A percentile compares a stretch with the other conserved stretches of the same genome.
Conservation (phyloP, 2,797 vertebrate species). For the Petrocephalus schoutedeni region DNA sequence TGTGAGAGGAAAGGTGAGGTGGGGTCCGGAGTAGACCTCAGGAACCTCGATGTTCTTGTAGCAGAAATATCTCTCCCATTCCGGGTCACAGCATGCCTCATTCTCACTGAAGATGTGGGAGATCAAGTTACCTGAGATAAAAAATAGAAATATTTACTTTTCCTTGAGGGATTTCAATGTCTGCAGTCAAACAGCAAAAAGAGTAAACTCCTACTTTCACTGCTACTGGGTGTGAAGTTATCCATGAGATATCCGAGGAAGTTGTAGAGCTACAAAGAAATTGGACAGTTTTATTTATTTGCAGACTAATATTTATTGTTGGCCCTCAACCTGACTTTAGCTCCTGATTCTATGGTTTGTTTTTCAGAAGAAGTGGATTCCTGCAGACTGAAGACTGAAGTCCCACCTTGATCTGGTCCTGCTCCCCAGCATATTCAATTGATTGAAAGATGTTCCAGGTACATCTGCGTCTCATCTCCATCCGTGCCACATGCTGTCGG, state of each 20-base stretch:
- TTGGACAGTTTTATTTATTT: slow-evolving; percentile 2
- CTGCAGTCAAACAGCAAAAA: background rate
- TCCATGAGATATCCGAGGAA: slow-evolving; percentile 87
- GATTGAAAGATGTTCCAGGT: slow-evolving; percentile 95
- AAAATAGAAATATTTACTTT: slow-evolving; percentile 17
- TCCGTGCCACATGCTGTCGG: slow-evolving; percentile 73
- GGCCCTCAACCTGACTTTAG: background rate
- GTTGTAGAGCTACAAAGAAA: slow-evolving; percentile 72
- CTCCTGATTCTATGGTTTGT: background rate
- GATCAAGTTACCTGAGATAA: slow-evolving; percentile 72
- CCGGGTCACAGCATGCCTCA: slow-evolving; percentile 57
- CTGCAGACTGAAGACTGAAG: background rate
- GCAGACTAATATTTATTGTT: background rate
- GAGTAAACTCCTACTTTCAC: slow-evolving; percentile 68
- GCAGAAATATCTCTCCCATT: slow-evolving; percentile 68
- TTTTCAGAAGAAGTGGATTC: background rate
- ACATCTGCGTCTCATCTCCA: slow-evolving; percentile 82
- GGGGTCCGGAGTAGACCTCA: slow-evolving; percentile 70
- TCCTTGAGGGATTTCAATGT: background rate
- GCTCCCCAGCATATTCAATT: slow-evolving; percentile 86
- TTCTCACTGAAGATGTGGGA: slow-evolving; percentile 74
- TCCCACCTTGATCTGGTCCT: slow-evolving; percentile 86
- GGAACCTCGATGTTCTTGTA: slow-evolving; percentile 74
- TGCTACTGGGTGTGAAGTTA: slow-evolving; percentile 75
- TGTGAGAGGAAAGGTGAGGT: slow-evolving; percentile 77